These are phyloP conservation scores for Zosterops japonicus DNA, from an alignment of 2,113 vertebrate genomes.

Conservation along the genomic window DNA sequence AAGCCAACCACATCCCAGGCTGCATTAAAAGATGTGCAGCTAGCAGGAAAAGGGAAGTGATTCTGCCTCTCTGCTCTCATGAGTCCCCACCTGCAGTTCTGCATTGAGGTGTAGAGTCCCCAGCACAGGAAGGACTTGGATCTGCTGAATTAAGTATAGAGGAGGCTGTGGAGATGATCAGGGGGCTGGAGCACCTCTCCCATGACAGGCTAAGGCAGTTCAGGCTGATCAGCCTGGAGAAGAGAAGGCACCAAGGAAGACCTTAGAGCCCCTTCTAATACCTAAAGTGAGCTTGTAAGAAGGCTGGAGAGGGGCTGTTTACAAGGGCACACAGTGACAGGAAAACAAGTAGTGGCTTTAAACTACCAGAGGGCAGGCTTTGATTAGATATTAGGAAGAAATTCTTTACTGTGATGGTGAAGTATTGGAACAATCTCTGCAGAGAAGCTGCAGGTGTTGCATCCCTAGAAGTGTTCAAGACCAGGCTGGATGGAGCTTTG, in stretches of 20 bases:
- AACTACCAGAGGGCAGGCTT: not conserved
- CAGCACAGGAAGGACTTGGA: not conserved
- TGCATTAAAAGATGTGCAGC: not conserved
- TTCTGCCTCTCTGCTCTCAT: not conserved
- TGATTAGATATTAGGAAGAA: not conserved
- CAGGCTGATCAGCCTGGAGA: not conserved
- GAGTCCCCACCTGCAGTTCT: not conserved
- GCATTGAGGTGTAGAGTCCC: not conserved
- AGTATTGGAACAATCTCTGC: not conserved
- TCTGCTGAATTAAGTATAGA: not conserved
- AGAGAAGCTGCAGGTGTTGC: too few relatives aligned
- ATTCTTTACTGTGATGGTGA: not conserved
- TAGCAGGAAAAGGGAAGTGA: not conserved
- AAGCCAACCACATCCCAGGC: not conserved
- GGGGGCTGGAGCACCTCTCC: not conserved
- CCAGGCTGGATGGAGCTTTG: not conserved
- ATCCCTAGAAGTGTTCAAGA: not conserved
- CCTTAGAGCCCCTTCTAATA: not conserved
- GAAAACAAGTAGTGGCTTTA: not conserved
- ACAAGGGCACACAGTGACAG: rapidly evolving
- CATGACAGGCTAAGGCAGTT: not conserved
- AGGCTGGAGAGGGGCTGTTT: not conserved
- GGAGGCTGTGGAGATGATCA: not conserved
- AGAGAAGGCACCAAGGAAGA: not conserved
- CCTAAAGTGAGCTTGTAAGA: not conserved